Evolutionary conservation across 2,113 vertebrate species (phyloP).

Genomic region (Callionymus lyra): DNA sequence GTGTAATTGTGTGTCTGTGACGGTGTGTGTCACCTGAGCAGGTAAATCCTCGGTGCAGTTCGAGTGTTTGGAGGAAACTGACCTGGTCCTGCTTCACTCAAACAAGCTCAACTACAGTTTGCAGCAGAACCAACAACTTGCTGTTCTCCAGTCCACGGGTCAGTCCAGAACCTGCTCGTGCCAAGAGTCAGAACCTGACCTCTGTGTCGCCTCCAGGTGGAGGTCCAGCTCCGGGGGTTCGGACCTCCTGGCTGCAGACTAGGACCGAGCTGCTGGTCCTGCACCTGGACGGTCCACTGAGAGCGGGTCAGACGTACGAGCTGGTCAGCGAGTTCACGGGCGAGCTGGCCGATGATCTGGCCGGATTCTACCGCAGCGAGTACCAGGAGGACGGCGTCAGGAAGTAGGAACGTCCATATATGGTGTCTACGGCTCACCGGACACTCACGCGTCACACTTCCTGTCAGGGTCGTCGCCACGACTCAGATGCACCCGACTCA

Average conservation of each 20-base stretch:
- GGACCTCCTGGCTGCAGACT: slow-evolving; percentile 34
- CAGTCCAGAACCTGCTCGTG: background rate
- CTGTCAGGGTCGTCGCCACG: slow-evolving; percentile 76
- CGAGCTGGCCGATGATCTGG: slow-evolving; percentile 78
- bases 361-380: slow-evolving; percentile 84
- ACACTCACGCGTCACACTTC: too few species aligned
- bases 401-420: slow-evolving; percentile 56
- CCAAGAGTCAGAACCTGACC: too few species aligned
- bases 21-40: slow-evolving; percentile 7
- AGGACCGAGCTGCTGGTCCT: slow-evolving; percentile 76
- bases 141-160: slow-evolving; percentile 34
- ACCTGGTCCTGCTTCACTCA: slow-evolving; percentile 83
- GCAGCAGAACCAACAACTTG: background rate
- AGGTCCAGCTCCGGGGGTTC: slow-evolving; percentile 19
- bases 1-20: background rate
- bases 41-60: slow-evolving; percentile 67
- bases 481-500: slow-evolving; percentile 84
- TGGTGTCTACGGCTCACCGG: too few species aligned
- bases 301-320: slow-evolving; percentile 42
- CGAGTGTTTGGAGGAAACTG: slow-evolving; percentile 52
- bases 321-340: slow-evolving; percentile 67
- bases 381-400: slow-evolving; percentile 48
- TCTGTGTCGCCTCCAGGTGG: background rate
- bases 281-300: slow-evolving; percentile 43
- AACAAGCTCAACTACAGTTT: slow-evolving; percentile 75